These are phyloP conservation scores for Saimiri boliviensis DNA, from an alignment of 2,113 vertebrate species.

Conservation along the genomic window DNA sequence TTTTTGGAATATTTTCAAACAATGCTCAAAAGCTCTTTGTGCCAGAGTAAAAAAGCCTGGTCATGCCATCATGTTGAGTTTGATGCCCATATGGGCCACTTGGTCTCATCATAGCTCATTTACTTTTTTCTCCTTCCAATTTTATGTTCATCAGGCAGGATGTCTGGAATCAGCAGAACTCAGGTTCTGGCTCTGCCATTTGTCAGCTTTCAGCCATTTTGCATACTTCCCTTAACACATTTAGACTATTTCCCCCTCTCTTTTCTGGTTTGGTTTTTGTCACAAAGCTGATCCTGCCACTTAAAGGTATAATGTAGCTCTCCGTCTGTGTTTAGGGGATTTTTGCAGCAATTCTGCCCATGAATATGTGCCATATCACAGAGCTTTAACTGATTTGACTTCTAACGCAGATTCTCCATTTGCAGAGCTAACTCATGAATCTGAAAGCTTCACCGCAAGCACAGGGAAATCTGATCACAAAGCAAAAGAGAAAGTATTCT, in stretches of 20 bases:
- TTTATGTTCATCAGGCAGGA: not conserved
- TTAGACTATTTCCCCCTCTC: not conserved
- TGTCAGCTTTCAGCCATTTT: not conserved
- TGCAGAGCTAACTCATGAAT: not conserved
- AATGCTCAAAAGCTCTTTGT: not conserved
- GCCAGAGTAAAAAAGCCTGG: conserved; percentile 43
- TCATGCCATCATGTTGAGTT: not conserved
- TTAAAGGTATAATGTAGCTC: not conserved
- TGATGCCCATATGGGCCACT: conserved; percentile 11
- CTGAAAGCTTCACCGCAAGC: not conserved
- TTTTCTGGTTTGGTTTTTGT: not conserved
- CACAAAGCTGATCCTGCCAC: not conserved
- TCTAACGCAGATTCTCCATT: not conserved
- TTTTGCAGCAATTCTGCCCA: not conserved
- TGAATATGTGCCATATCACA: not conserved
- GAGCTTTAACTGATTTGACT: not conserved
- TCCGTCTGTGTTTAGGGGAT: not conserved
- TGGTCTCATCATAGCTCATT: not conserved
- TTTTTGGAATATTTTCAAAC: conserved; percentile 60
- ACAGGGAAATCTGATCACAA: not conserved
- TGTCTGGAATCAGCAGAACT: not conserved
- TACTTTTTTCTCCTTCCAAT: not conserved
- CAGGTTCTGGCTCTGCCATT: not conserved
- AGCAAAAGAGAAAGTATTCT: conserved; percentile 3
- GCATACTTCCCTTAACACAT: not conserved